Base-by-base conservation (phyloP, 2,797 vertebrate genomes). In the Tauraco hartlaubi region DNA sequence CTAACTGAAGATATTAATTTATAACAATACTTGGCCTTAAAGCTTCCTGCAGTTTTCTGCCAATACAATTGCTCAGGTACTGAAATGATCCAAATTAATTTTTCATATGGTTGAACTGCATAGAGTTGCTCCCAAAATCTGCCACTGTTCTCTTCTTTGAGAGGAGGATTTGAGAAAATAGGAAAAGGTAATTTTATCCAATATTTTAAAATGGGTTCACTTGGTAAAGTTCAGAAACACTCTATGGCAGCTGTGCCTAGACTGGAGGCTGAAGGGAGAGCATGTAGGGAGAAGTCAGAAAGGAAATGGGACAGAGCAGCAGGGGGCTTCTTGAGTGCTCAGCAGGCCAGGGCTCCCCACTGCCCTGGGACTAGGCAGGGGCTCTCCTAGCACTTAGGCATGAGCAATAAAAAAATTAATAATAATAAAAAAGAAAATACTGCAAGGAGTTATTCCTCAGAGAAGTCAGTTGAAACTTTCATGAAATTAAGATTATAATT, bases 1-100 rank as follows among this genome's bases (percentile, higher is more conserved):
- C 48, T 64, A 88, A 92, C 29, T 85, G 71, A 91, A 80, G 48
- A 59, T 91, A 97, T 96, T 84, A 20, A 84, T 91, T 76, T 63
- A 43, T 33, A 54, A 31, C 41, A 81, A 39, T 69, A 81, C 18
- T 88, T 0, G 0, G 6, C 37, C 23, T 62, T 62, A 67, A 74
- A 0, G 1, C 7, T 69, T 7, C 19, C 4, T 71, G 11, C 22
- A 59, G 9, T 82, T 75, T 81, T 75, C 33, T 49, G 48, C 8
- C 48, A 18, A 13, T 83, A 46, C 7, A 28, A 54, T 82, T 68
- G 35, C 26, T 75, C 18, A 39, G 33, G 9, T 75, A 43, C 11
- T 49, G 19, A 71, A 92, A 61, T 61, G 3, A 71, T 59, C 25
- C 49, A 71, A 59, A 74, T 61, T 28, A 66, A 33, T 68, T 74